These are phyloP conservation scores for Sthenelais limicola DNA, from an alignment of 2,888 invertebrate genomes.

Conservation along the genomic window DNA sequence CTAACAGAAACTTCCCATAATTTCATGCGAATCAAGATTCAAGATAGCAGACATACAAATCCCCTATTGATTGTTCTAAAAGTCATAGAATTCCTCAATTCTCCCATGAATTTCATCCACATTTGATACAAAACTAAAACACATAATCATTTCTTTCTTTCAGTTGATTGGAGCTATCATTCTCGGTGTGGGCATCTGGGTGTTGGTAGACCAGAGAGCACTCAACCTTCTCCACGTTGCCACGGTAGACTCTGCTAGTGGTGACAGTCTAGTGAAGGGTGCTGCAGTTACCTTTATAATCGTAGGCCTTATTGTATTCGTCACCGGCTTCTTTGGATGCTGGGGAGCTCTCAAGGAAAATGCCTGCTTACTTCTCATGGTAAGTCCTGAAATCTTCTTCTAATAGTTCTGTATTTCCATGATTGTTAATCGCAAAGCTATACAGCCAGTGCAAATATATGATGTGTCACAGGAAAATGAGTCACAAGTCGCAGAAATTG, in stretches of 20 bases:
- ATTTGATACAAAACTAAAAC: too few relatives aligned
- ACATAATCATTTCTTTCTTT: conserved; percentile 3
- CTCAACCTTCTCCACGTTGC: conserved; percentile 30
- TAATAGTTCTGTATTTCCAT: too few relatives aligned
- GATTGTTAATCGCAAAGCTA: too few relatives aligned
- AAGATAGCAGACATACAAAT: too few relatives aligned
- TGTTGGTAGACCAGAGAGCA: conserved; percentile 26
- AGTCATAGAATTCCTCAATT: too few relatives aligned
- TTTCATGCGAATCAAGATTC: too few relatives aligned
- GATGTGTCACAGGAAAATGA: too few relatives aligned
- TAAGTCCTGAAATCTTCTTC: conserved; percentile 14
- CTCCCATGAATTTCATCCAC: too few relatives aligned
- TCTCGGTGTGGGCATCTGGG: conserved; percentile 45
- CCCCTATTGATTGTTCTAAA: too few relatives aligned
- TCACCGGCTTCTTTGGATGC: conserved; percentile 52
- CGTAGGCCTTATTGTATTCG: conserved; percentile 47
- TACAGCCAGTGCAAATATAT: too few relatives aligned
- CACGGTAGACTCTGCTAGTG: conserved; percentile 20
- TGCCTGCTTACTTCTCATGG: conserved; percentile 43
- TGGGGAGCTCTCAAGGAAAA: conserved; percentile 50
- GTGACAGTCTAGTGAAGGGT: conserved; percentile 12
- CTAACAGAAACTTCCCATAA: too few relatives aligned
- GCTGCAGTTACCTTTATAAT: conserved; percentile 45
- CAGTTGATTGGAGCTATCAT: conserved; percentile 41
- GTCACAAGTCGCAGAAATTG: too few relatives aligned